Percentiles rank a stretch among this genome's conserved stretches.
Evolutionary conservation across 2,888 invertebrate genomes (phyloP).

Genomic region (Drosophila cognata): DNA sequence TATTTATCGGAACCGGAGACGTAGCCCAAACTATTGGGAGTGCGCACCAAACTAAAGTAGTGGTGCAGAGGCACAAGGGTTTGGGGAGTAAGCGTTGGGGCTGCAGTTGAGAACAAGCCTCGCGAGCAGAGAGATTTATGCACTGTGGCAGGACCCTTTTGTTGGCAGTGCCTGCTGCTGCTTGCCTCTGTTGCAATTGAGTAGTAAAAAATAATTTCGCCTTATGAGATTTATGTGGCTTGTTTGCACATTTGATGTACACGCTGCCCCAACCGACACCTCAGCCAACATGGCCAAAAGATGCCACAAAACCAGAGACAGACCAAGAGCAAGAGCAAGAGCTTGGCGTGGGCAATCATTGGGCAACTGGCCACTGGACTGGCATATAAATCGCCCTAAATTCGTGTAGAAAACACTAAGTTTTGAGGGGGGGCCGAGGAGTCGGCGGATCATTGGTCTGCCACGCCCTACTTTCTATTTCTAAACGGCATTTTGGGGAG

Average conservation of each 20-base stretch:
- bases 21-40: constrained; percentile 55
- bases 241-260: constrained; percentile 83
- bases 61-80: neutral
- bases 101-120: constrained; percentile 49
- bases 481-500: constrained; percentile 52
- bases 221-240: constrained; percentile 82
- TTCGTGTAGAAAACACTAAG: constrained; percentile 13
- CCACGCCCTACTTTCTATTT: constrained; percentile 77
- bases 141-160: constrained; percentile 77
- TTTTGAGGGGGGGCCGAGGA: neutral
- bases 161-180: constrained; percentile 41
- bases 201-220: constrained; percentile 81
- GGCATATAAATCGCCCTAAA: constrained; percentile 63
- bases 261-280: constrained; percentile 56
- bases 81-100: constrained; percentile 27
- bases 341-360: constrained; percentile 46
- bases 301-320: constrained; percentile 29
- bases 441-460: constrained; percentile 12
- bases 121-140: constrained; percentile 71
- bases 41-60: constrained; percentile 9
- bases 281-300: constrained; percentile 54
- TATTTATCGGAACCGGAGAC: constrained; percentile 77
- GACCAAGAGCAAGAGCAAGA: constrained; percentile 8
- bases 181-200: constrained; percentile 72
- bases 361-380: constrained; percentile 33